These are phyloP conservation scores for Etheostoma perlongum DNA, from an alignment of 2,797 vertebrate genomes.

Conservation along the genomic window DNA sequence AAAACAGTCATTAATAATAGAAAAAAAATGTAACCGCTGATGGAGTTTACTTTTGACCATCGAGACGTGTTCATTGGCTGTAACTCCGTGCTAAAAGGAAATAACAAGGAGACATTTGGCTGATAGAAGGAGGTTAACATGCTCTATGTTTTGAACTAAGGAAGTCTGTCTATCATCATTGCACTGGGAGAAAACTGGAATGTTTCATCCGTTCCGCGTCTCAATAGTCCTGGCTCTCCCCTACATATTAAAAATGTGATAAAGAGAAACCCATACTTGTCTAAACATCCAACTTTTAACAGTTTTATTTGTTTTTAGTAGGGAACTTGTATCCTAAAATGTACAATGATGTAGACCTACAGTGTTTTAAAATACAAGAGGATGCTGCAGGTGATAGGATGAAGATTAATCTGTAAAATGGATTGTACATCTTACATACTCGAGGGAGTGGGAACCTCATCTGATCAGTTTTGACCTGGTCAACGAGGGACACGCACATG, in stretches of 20 bases:
- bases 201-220: too few species aligned
- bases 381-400: not conserved
- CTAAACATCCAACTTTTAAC: not conserved
- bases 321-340: not conserved
- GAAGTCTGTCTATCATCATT: too few species aligned
- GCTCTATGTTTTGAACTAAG: too few species aligned
- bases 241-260: not conserved
- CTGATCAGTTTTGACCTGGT: conserved; percentile 90
- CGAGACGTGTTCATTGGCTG: too few species aligned
- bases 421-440: conserved; percentile 81
- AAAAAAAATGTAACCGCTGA: too few species aligned
- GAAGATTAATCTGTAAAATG: not conserved
- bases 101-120: too few species aligned
- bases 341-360: not conserved
- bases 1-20: too few species aligned
- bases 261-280: not conserved
- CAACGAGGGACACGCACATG: conserved; percentile 92
- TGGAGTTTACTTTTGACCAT: too few species aligned
- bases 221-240: too few species aligned
- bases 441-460: conserved; percentile 93
- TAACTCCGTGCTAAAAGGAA: too few species aligned
- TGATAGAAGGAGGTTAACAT: too few species aligned
- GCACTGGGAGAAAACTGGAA: too few species aligned
- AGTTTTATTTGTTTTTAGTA: not conserved
- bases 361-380: not conserved